Evolutionary conservation across 37 sponge, comb jelly and placozoan genomes (phyloP).

Genomic region (Hexactinellida sp.): DNA sequence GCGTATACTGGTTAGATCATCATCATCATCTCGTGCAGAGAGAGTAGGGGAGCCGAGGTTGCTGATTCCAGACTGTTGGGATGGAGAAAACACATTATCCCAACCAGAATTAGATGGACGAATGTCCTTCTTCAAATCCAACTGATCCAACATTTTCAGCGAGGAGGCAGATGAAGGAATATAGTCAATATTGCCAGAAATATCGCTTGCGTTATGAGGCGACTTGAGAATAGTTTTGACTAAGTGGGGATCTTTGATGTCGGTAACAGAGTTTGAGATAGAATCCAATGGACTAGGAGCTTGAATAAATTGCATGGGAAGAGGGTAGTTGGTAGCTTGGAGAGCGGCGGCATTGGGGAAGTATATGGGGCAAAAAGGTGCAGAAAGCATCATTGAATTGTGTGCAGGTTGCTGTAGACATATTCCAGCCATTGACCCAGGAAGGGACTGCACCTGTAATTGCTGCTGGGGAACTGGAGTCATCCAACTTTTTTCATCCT

Average conservation of each 20-base stretch:
- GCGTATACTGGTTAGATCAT: background rate
- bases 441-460: background rate
- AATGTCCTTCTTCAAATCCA: background rate
- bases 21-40: background rate
- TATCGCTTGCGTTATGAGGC: background rate
- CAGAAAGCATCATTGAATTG: background rate
- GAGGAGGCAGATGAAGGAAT: background rate
- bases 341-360: background rate
- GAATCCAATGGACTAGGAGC: background rate
- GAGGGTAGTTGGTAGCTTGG: conserved; percentile 9
- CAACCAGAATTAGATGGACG: conserved; percentile 5
- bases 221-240: background rate
- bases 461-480: background rate
- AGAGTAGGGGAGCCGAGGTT: background rate
- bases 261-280: background rate
- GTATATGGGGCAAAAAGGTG: background rate
- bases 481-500: background rate
- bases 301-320: conserved; percentile 16
- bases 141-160: background rate
- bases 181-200: background rate
- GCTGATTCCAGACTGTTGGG: background rate
- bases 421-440: background rate
- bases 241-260: background rate
- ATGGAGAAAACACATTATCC: background rate
- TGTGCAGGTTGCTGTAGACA: background rate